Conservation (phyloP, 2,113 vertebrate genomes). For the Pseudorasbora parva region DNA sequence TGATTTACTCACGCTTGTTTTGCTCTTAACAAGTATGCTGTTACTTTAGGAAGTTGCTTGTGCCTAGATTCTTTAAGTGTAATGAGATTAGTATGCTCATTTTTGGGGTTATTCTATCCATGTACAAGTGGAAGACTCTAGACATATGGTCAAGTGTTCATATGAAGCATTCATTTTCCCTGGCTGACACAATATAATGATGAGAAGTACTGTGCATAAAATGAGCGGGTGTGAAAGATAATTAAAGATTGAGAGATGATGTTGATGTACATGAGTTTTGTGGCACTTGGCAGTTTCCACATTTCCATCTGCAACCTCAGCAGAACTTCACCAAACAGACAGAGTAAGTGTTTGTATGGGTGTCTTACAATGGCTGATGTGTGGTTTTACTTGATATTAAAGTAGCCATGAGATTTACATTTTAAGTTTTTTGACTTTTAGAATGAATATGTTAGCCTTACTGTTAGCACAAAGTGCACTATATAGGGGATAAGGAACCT, state of each 20-base stretch:
- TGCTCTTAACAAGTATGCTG: background rate
- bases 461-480: too few species aligned
- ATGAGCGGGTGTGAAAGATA: constrained; percentile 17
- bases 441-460: too few species aligned
- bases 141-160: background rate
- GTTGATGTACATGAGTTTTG: constrained; percentile 53
- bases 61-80: background rate
- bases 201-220: background rate
- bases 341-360: constrained; percentile 32
- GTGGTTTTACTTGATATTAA: background rate
- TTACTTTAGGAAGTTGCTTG: background rate
- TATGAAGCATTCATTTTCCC: background rate
- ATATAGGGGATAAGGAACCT: too few species aligned
- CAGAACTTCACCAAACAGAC: constrained; percentile 41
- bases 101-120: background rate
- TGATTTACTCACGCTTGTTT: background rate
- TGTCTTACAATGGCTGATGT: background rate
- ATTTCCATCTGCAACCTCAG: constrained; percentile 57
- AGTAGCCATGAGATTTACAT: too few species aligned
- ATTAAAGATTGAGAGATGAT: constrained; percentile 21
- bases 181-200: constrained; percentile 21
- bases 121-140: background rate
- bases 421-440: too few species aligned
- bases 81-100: background rate
- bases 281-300: constrained; percentile 37